These are phyloP conservation scores for Aplochiton taeniatus DNA, from an alignment of 2,797 vertebrate genomes.

Conservation along the genomic window DNA sequence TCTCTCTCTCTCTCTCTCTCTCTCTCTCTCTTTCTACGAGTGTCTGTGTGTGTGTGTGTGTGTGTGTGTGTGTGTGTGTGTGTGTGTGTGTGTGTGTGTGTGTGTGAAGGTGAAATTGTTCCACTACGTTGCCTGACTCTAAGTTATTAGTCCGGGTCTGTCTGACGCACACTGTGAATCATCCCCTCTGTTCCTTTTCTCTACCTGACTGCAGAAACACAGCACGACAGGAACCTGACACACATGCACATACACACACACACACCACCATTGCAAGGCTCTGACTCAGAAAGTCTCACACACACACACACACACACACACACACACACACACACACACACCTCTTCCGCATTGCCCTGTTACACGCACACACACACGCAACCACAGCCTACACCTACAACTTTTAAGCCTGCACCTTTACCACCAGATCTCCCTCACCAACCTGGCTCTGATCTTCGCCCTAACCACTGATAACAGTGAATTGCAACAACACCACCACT, in stretches of 20 bases:
- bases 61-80: constrained; percentile 1
- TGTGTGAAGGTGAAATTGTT: constrained; percentile 57
- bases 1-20: too few relatives aligned
- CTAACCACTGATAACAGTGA: too few relatives aligned
- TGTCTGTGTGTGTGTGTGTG: constrained; percentile 7
- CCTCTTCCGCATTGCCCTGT: too few relatives aligned
- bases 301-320: too few relatives aligned
- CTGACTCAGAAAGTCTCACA: constrained; percentile 61
- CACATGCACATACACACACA: constrained; percentile 26
- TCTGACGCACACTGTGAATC: constrained; percentile 73
- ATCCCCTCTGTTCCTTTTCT: constrained; percentile 36
- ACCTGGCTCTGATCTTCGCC: too few relatives aligned
- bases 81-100: constrained; percentile 12
- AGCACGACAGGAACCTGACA: constrained; percentile 16
- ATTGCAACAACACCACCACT: too few relatives aligned
- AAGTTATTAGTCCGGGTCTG: constrained; percentile 53
- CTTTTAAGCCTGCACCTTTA: too few relatives aligned
- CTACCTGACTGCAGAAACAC: not conserved
- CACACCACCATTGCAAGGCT: constrained; percentile 20
- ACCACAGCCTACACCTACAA: too few relatives aligned
- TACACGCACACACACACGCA: too few relatives aligned
- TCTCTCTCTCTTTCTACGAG: too few relatives aligned
- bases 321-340: constrained; percentile 35
- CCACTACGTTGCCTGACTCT: constrained; percentile 57
- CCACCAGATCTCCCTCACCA: too few relatives aligned